A percentile compares a stretch with the other conserved stretches of the same genome.
Conservation (phyloP, 2,797 vertebrate species). For the Galaxias olidus region DNA sequence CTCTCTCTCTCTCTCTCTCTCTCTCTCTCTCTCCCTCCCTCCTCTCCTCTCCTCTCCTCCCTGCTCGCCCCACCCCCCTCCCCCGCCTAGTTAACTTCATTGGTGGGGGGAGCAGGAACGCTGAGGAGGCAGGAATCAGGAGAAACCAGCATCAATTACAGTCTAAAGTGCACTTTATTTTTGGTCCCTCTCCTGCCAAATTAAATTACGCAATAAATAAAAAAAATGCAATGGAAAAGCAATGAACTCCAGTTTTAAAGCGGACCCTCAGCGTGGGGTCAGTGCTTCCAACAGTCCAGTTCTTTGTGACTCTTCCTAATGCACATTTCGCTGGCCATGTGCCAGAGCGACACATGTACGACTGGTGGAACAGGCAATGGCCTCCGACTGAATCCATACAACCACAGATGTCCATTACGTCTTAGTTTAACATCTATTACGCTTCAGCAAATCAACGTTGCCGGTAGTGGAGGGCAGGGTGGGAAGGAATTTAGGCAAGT, state of each 20-base stretch:
- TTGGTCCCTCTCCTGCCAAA: constrained; percentile 63
- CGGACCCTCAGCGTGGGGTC: constrained; percentile 56
- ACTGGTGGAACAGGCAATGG: too few relatives aligned
- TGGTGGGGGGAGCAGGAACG: constrained; percentile 58
- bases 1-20: constrained; percentile 19
- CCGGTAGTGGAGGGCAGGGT: too few relatives aligned
- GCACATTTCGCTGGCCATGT: constrained; percentile 14
- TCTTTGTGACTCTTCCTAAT: constrained; percentile 19
- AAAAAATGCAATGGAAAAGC: constrained; percentile 57
- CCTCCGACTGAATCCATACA: too few relatives aligned
- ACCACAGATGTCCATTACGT: too few relatives aligned
- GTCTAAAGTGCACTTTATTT: constrained; percentile 75
- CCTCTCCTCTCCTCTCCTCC: constrained; percentile 14
- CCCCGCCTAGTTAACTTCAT: constrained; percentile 57
- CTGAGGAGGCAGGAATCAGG: constrained; percentile 65
- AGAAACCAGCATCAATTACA: constrained; percentile 71
- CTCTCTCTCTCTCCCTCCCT: constrained; percentile 7
- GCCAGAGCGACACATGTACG: too few relatives aligned
- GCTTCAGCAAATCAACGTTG: too few relatives aligned
- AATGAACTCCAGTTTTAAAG: constrained; percentile 74
- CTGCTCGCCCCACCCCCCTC: constrained; percentile 19
- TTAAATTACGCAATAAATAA: constrained; percentile 76
- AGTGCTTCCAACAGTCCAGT: constrained; percentile 38
- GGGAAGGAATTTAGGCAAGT: too few relatives aligned
- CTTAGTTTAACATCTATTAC: too few relatives aligned